Evolutionary conservation across 2,888 invertebrate species (phyloP), one percentile per base, ranked within the genome.

Genomic region (Hyles lineata): DNA sequence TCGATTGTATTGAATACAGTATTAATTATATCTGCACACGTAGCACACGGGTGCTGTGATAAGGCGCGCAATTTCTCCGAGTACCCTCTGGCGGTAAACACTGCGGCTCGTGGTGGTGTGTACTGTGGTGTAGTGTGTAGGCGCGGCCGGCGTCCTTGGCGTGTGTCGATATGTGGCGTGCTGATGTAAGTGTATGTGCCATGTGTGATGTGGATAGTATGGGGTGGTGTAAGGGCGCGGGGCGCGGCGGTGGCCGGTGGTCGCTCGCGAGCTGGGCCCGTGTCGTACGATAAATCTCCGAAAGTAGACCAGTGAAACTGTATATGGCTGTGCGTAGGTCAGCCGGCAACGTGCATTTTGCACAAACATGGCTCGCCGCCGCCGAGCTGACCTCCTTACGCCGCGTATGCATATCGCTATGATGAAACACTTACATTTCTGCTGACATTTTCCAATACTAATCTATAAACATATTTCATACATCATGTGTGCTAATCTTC

Each of bases 271-370:
- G 62, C 32, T 60, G 55, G 23, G 21, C 58, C 32, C 35, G 50
- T 35, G 52, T 32, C 21, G 35, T 52, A 21, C 29, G 71, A 72
- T 58, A 74, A 75, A 70, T 72, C 69, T 72, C 63, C 74, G 58
- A 50, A 75, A 76, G 77, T 77, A 67, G 81, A 75, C 73, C 80
- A 75, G 79, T 81, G 80, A 79, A 82, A 84, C 80, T 80, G 81
- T 81, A 78, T 80, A 82, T 78, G 77, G 83, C 76, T 75, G 78
- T 79, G 82, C 83, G 86, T 86, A 85, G 86, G 87, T 87, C 85
- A 83, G 70, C 70, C 52, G 70, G n/a, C 79, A 78, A 59, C 79
- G 75, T 74, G 79, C 75, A 80, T 83, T 82, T 80, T 78, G 83
- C 83, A 80, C 78, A 77, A 77, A 72, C 75, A 76, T 35, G 75